phyloP scores from a whole-genome alignment of 2,113 vertebrate genomes.

The Carassius carassius region DNA sequence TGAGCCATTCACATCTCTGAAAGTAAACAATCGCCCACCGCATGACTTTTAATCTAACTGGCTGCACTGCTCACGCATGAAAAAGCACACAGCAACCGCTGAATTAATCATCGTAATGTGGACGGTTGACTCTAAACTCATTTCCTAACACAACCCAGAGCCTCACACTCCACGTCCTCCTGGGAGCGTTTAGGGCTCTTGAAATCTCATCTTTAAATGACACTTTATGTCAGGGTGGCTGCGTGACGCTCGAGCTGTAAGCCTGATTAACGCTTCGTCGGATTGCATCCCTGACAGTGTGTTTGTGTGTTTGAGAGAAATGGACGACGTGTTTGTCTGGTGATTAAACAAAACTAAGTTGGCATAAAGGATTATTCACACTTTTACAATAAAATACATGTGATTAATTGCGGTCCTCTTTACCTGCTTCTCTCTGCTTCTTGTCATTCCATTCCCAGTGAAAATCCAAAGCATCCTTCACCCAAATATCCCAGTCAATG shows the following conservation, averaged over 20 bases:
- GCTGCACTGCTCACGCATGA: conserved; percentile 15
- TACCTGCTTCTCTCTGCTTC: background rate
- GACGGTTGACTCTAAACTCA: conserved; percentile 15
- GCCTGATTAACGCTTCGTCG: conserved; percentile 41
- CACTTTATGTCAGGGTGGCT: conserved; percentile 33
- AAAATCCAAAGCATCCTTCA: background rate
- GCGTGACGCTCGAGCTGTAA: conserved; percentile 26
- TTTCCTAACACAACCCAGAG: background rate
- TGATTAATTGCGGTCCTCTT: background rate
- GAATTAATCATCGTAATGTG: conserved; percentile 4
- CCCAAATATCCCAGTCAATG: background rate
- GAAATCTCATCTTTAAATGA: conserved; percentile 49
- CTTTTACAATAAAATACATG: background rate
- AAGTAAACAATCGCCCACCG: background rate
- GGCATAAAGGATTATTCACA: conserved; percentile 24
- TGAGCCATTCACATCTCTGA: background rate
- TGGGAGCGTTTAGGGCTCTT: background rate
- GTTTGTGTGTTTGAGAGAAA: conserved; percentile 5
- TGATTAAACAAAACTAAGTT: conserved; percentile 33
- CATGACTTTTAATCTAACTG: conserved; percentile 6
- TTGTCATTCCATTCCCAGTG: background rate
- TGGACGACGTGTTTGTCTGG: background rate
- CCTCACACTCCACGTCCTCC: background rate
- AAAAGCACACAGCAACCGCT: background rate
- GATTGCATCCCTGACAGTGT: conserved; percentile 4